Conservation (phyloP, 2,888 invertebrate species). For the Myathropa florea region DNA sequence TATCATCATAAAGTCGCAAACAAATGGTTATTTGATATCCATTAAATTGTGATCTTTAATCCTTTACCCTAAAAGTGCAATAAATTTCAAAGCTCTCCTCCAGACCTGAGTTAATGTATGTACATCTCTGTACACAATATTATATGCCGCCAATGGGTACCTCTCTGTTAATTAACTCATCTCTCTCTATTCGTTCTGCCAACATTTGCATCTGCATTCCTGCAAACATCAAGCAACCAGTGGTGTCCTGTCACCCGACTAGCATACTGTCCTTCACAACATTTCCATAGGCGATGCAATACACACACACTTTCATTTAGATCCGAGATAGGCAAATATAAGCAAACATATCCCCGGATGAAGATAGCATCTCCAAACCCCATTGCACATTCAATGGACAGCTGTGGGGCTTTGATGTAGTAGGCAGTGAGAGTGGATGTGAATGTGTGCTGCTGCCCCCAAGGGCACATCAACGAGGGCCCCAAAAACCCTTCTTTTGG, state of each 20-base stretch:
- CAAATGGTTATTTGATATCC: not conserved
- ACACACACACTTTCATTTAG: constrained; percentile 30
- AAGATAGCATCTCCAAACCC: constrained; percentile 46
- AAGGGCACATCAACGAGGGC: constrained; percentile 2
- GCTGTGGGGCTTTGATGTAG: not conserved
- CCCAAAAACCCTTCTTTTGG: constrained; percentile 9
- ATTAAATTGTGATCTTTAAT: not conserved
- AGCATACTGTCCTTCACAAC: constrained; percentile 15
- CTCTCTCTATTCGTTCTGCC: constrained; percentile 6
- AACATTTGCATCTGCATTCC: constrained; percentile 51
- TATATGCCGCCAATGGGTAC: constrained; percentile 24
- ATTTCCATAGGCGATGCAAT: constrained; percentile 28
- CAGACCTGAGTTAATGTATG: not conserved
- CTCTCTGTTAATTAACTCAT: constrained; percentile 58
- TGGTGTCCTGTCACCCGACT: constrained; percentile 30
- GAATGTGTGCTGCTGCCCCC: not conserved
- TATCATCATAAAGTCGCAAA: not conserved
- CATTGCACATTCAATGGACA: constrained; percentile 20
- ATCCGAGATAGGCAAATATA: constrained; percentile 54
- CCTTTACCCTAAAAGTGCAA: not conserved
- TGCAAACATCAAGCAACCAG: constrained; percentile 50
- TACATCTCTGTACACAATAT: constrained; percentile 11
- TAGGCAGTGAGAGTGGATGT: not conserved
- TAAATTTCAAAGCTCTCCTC: constrained; percentile 3
- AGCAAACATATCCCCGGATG: constrained; percentile 38